Base-by-base conservation (phyloP, 2,888 invertebrate species). In the Abrostola triplasia region DNA sequence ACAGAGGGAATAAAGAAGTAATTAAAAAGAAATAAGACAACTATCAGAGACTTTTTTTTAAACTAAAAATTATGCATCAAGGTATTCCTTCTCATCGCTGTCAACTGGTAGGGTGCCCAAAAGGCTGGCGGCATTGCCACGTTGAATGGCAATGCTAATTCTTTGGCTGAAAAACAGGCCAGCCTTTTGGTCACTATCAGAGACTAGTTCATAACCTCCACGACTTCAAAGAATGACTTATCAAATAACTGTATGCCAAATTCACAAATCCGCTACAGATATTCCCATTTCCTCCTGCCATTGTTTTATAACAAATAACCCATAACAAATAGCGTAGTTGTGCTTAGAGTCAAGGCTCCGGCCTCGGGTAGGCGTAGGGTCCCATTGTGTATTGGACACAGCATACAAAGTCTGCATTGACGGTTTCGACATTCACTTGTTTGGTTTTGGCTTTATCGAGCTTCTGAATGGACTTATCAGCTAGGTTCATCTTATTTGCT, bases 341-440 rank as follows among this genome's bases (percentile, higher is more conserved):
- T 58, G 42, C 70, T 78, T 67, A 73, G 67, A 81, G 87, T 84
- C 85, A 89, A 84, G 90, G 90, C 72, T 80, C 40, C 51, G 70
- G 70, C 80, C 83, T 80, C 76, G 70, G 64, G 59, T 77, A 77
- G 77, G 73, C 69, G 73, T 24, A 24, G 4, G 68, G 74, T 75
- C 59, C 78, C 68, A 87, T 87, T 86, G 85, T 84, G 63, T 76
- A 79, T 84, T 82, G 52, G 82, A 73, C 74, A 84, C 82, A 78
- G 73, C 62, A 48, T 49, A 38, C 13, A 44, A 44, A 24, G 24
- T 47, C 40, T 11, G 5, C 48, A 60, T 77, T 64, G 69, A 73
- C 59, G 55, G 70, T 73, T 76, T 73, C 73, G 55, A 67, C 73
- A 79, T 70, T 64, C 62, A 62, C 56, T 44, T 65, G 65, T 71